Conservation (phyloP, 2,797 vertebrate genomes). For the Parotocinclus haroldoi region DNA sequence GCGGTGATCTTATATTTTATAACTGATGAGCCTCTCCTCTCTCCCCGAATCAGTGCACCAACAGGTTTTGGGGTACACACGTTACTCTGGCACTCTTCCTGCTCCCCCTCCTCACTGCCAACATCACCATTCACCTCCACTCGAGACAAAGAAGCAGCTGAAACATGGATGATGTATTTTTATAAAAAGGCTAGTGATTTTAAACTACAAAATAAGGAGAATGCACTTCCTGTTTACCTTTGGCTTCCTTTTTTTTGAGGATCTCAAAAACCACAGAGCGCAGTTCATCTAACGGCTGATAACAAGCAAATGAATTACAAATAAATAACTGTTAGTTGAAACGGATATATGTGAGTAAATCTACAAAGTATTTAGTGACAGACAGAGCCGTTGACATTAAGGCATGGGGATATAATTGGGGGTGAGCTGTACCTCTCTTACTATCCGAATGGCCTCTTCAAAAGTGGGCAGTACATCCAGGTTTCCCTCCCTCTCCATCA, state of each 20-base stretch:
- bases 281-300: conserved; percentile 82
- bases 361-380: too few relatives aligned
- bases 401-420: too few relatives aligned
- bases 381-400: too few relatives aligned
- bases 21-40: conserved; percentile 61
- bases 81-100: neutral
- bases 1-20: conserved; percentile 76
- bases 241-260: conserved; percentile 70
- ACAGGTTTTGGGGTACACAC: conserved; percentile 60
- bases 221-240: conserved; percentile 48
- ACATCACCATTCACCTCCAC: conserved; percentile 7
- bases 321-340: too few relatives aligned
- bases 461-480: conserved; percentile 77
- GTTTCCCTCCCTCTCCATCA: conserved; percentile 73
- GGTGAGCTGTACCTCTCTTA: conserved; percentile 68
- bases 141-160: conserved; percentile 7
- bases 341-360: neutral
- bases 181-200: too few relatives aligned
- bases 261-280: conserved; percentile 76
- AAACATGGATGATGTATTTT: neutral
- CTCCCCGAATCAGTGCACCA: conserved; percentile 58
- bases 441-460: conserved; percentile 75
- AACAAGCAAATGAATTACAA: conserved; percentile 8
- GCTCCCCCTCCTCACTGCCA: conserved; percentile 1
- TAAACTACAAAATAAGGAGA: neutral